Evolutionary conservation across 2,888 invertebrate species (phyloP).

Genomic region (Andricus curvator): DNA sequence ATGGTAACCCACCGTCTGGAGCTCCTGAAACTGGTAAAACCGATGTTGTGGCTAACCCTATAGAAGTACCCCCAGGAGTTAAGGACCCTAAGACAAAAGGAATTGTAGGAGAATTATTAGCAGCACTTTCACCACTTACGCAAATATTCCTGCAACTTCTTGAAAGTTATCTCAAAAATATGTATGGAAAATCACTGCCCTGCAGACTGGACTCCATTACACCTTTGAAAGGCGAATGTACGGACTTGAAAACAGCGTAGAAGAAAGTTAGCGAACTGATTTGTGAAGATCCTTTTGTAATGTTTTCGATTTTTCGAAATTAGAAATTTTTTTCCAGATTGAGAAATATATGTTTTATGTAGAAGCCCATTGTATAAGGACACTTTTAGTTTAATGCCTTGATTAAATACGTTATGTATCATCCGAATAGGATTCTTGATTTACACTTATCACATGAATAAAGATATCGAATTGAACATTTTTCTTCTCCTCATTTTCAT

Average conservation of each 20-base stretch:
- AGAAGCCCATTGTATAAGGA: no score
- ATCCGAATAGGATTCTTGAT: not conserved
- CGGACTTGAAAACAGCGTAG: not conserved
- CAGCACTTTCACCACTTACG: not conserved
- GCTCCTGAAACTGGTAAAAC: not conserved
- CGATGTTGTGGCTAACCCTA: not conserved
- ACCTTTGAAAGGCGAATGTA: not conserved
- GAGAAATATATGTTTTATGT: not conserved
- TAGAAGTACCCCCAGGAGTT: not conserved
- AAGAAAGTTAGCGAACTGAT: not conserved
- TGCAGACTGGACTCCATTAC: conserved; percentile 2
- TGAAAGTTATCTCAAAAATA: not conserved
- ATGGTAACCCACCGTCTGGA: not conserved
- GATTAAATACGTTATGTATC: not conserved
- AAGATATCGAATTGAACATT: not conserved
- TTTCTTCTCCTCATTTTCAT: not conserved
- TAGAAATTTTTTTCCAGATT: not conserved
- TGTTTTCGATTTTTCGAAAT: not conserved
- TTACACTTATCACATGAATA: not conserved
- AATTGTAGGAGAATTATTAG: not conserved
- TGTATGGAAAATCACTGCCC: not conserved
- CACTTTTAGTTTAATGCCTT: no score
- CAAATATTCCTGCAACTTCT: not conserved
- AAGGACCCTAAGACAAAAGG: not conserved
- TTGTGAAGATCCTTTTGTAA: not conserved